phyloP scores from a whole-genome alignment of 2,888 invertebrate genomes.

The Byasa hedistus region DNA sequence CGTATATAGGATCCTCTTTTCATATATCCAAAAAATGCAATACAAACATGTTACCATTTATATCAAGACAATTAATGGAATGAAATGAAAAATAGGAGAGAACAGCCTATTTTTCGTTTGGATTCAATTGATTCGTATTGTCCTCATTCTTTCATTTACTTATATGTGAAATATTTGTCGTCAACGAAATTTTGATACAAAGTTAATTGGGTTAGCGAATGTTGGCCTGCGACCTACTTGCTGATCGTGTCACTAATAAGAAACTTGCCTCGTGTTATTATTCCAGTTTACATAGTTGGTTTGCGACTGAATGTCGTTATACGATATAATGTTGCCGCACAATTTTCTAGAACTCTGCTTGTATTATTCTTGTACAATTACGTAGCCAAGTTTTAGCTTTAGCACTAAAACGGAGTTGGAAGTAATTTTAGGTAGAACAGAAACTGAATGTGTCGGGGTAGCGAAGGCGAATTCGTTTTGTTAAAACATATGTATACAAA shows the following conservation, averaged over 20 bases:
- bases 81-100: not conserved
- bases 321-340: conserved; percentile 17
- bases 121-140: too few species aligned
- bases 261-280: conserved; percentile 37
- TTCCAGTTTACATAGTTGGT: conserved; percentile 34
- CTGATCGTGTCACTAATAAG: conserved; percentile 39
- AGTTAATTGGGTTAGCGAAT: conserved; percentile 31
- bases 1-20: too few species aligned
- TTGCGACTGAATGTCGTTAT: conserved; percentile 24
- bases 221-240: conserved; percentile 36
- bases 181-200: conserved; percentile 22
- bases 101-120: not conserved
- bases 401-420: not conserved
- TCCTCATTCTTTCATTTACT: conserved; percentile 1
- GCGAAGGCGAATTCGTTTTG: not conserved
- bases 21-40: too few species aligned
- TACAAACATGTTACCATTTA: not conserved
- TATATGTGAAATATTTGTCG: conserved; percentile 2
- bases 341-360: conserved; percentile 23
- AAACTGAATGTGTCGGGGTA: not conserved
- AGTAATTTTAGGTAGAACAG: conserved; percentile 16
- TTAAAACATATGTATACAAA: not conserved
- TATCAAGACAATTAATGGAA: not conserved
- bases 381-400: conserved; percentile 4
- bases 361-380: conserved; percentile 21